phyloP scores from a whole-genome alignment of 1,140 invertebrate species.

The Tenebrio molitor region DNA sequence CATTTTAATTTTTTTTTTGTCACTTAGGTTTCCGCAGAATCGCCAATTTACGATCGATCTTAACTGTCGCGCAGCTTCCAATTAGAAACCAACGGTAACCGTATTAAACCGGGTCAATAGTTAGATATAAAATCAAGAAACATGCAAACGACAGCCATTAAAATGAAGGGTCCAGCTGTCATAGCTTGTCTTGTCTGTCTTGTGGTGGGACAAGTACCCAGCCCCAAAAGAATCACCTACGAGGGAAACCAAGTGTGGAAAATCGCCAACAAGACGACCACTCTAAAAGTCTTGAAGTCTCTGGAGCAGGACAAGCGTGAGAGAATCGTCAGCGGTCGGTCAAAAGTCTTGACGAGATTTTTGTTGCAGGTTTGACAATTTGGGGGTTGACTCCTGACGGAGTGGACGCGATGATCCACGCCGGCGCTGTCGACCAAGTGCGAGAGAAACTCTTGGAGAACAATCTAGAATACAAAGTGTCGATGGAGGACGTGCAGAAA shows the following conservation, averaged over 20 bases:
- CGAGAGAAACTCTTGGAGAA: slow-evolving; percentile 69
- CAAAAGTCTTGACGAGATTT: too few species aligned
- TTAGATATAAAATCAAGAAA: slow-evolving; percentile 32
- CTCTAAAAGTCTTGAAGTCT: slow-evolving; percentile 59
- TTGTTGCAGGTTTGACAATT: slow-evolving; percentile 73
- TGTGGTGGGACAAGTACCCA: not conserved
- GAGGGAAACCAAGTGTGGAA: slow-evolving; percentile 70
- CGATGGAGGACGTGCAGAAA: slow-evolving; percentile 81
- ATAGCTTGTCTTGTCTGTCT: not conserved
- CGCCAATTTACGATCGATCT: not conserved
- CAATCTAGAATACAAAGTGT: slow-evolving; percentile 74
- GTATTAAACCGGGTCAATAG: slow-evolving; percentile 17
- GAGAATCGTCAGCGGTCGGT: too few species aligned
- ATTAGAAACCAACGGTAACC: slow-evolving; percentile 19
- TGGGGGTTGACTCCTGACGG: slow-evolving; percentile 77
- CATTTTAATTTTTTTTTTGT: too few species aligned
- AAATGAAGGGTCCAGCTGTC: slow-evolving; percentile 21
- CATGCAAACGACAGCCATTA: slow-evolving; percentile 15
- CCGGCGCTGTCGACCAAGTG: slow-evolving; percentile 69
- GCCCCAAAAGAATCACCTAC: slow-evolving; percentile 65
- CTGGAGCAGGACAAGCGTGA: slow-evolving; percentile 63
- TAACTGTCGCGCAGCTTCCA: not conserved
- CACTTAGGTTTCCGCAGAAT: too few species aligned
- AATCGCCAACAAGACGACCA: slow-evolving; percentile 62
- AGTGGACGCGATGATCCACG: slow-evolving; percentile 78